These are phyloP conservation scores for Hemibagrus wyckioides DNA, from an alignment of 2,113 vertebrate genomes.

Conservation along the genomic window DNA sequence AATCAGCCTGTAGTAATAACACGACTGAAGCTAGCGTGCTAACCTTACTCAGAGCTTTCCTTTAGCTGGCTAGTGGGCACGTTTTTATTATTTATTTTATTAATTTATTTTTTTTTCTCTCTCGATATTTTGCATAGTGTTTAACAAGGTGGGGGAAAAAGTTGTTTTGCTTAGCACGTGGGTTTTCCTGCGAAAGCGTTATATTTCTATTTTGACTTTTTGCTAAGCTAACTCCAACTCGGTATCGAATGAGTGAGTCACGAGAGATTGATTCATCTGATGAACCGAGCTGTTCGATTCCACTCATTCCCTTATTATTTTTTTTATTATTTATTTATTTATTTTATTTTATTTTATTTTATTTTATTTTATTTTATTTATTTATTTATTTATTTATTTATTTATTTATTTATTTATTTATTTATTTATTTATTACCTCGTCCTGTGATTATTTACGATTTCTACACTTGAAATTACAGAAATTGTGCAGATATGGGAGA, in stretches of 20 bases:
- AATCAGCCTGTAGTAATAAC: slow-evolving; percentile 18
- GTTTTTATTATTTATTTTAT: neutral
- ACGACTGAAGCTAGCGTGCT: slow-evolving; percentile 29
- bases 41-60: slow-evolving; percentile 9
- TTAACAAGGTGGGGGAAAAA: neutral
- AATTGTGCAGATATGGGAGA: too few relatives aligned
- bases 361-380: too few relatives aligned
- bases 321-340: too few relatives aligned
- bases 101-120: too few relatives aligned
- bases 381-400: too few relatives aligned
- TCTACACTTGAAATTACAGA: too few relatives aligned
- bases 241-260: neutral
- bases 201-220: slow-evolving; percentile 5
- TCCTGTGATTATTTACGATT: too few relatives aligned
- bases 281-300: neutral
- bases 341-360: too few relatives aligned
- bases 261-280: neutral
- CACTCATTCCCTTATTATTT: neutral
- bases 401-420: too few relatives aligned
- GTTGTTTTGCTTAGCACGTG: slow-evolving; percentile 14
- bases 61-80: neutral
- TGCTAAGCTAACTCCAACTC: slow-evolving; percentile 2
- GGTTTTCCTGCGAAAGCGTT: neutral
- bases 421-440: too few relatives aligned
- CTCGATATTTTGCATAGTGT: neutral